phyloP scores from a whole-genome alignment of 1,140 invertebrate species.

The Subanguina moxae region DNA sequence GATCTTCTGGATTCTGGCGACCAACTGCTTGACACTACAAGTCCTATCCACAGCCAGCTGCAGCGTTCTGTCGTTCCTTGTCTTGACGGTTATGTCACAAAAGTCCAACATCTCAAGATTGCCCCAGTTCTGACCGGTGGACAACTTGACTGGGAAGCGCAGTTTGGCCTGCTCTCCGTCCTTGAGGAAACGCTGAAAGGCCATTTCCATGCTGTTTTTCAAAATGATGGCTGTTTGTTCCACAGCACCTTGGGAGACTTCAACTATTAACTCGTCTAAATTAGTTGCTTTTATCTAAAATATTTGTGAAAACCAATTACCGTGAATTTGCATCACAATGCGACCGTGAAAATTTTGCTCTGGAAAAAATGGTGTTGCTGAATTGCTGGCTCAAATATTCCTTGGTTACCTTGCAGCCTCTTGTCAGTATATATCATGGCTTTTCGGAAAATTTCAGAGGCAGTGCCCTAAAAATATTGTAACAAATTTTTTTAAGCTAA shows the following conservation, averaged over 20 bases:
- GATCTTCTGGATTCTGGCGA: too few species aligned
- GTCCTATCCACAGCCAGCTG: too few species aligned
- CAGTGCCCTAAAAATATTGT: constrained; percentile 69
- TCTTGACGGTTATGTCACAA: too few species aligned
- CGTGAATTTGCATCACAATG: constrained; percentile 84
- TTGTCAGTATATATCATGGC: constrained; percentile 77
- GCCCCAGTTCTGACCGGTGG: constrained; percentile 5
- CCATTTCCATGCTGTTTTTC: constrained; percentile 9
- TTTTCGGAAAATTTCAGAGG: constrained; percentile 84
- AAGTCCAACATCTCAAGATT: background rate
- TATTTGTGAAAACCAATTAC: too few species aligned
- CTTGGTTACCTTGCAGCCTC: constrained; percentile 13
- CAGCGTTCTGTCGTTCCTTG: too few species aligned
- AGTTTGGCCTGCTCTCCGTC: background rate
- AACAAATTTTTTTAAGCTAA: background rate
- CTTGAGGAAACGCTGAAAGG: constrained; percentile 27
- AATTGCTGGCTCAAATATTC: constrained; percentile 4
- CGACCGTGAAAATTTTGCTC: constrained; percentile 61
- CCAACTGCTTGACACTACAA: too few species aligned
- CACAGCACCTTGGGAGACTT: constrained; percentile 65
- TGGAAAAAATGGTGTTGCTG: constrained; percentile 11
- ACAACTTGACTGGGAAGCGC: constrained; percentile 5
- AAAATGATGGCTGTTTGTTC: background rate
- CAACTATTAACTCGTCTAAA: constrained; percentile 81
- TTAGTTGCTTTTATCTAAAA: too few species aligned